Percentiles rank a stretch among this genome's conserved stretches.
These are phyloP conservation scores for Drosophila lacicola DNA, from an alignment of 2,888 invertebrate genomes.

Conservation along the genomic window DNA sequence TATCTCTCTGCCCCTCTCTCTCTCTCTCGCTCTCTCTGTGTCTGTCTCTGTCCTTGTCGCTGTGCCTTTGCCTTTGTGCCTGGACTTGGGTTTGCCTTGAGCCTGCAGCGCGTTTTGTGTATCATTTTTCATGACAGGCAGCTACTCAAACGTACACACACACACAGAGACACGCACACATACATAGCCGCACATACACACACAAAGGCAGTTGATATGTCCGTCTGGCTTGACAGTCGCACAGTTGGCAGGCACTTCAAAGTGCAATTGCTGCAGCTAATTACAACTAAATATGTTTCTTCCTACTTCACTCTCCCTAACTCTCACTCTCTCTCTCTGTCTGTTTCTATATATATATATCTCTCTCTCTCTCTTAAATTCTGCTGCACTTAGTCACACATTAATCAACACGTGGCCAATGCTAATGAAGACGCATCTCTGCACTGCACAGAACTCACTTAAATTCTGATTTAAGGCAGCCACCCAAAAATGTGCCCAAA, in stretches of 20 bases:
- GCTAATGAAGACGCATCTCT: conserved; percentile 58
- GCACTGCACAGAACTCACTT: conserved; percentile 33
- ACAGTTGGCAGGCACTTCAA: conserved; percentile 69
- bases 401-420: conserved; percentile 60
- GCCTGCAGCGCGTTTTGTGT: conserved; percentile 69
- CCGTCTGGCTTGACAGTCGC: conserved; percentile 70
- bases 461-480: conserved; percentile 69
- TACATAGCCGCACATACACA: conserved; percentile 4
- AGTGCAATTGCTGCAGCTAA: conserved; percentile 76
- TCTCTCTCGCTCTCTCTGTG: neutral
- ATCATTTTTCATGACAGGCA: conserved; percentile 77
- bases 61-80: conserved; percentile 20
- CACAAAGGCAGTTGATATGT: conserved; percentile 49
- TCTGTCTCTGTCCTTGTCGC: conserved; percentile 6
- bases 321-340: neutral
- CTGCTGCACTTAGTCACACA: conserved; percentile 43
- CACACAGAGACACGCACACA: conserved; percentile 5
- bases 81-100: conserved; percentile 19
- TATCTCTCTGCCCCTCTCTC: neutral
- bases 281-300: conserved; percentile 61
- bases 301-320: neutral
- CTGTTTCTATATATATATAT: neutral
- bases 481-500: conserved; percentile 67
- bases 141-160: conserved; percentile 45
- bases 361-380: conserved; percentile 18